Conservation (phyloP, 2,888 invertebrate species). For the Apocheima hispidaria region DNA sequence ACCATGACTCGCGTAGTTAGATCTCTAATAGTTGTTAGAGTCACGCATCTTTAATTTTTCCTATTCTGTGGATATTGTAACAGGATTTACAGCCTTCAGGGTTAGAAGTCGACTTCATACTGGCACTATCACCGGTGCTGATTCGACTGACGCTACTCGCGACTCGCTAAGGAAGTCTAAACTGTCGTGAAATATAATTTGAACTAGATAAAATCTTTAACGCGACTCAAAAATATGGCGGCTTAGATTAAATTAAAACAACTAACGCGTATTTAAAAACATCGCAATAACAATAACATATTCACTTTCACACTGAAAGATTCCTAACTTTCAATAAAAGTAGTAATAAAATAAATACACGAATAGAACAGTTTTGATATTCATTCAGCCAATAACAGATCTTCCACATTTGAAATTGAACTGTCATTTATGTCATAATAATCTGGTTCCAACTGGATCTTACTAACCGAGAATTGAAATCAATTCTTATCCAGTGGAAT, state of each 20-base stretch:
- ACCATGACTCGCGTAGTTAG: background rate
- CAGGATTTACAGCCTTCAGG: constrained; percentile 27
- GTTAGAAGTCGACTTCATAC: constrained; percentile 25
- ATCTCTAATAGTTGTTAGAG: too few relatives aligned
- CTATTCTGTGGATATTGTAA: background rate
- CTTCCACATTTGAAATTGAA: constrained; percentile 42
- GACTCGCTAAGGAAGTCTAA: constrained; percentile 4
- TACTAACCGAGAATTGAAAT: constrained; percentile 9
- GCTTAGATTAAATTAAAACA: too few relatives aligned
- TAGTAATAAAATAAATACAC: constrained; percentile 25
- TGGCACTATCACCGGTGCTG: constrained; percentile 6
- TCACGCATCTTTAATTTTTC: background rate
- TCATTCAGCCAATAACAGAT: constrained; percentile 36
- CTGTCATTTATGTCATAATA: constrained; percentile 43
- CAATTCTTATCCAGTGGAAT: constrained; percentile 3
- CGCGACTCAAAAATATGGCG: too few relatives aligned
- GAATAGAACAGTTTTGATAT: constrained; percentile 28
- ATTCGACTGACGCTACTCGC: constrained; percentile 4
- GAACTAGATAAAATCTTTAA: background rate
- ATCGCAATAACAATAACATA: constrained; percentile 18
- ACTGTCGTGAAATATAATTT: constrained; percentile 2
- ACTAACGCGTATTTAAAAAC: constrained; percentile 18
- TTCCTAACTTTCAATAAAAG: constrained; percentile 38
- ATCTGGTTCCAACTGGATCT: constrained; percentile 22
- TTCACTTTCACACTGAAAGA: constrained; percentile 28